Evolutionary conservation across 2,113 vertebrate species (phyloP).

Genomic region (Sakesphorus luctuosus): DNA sequence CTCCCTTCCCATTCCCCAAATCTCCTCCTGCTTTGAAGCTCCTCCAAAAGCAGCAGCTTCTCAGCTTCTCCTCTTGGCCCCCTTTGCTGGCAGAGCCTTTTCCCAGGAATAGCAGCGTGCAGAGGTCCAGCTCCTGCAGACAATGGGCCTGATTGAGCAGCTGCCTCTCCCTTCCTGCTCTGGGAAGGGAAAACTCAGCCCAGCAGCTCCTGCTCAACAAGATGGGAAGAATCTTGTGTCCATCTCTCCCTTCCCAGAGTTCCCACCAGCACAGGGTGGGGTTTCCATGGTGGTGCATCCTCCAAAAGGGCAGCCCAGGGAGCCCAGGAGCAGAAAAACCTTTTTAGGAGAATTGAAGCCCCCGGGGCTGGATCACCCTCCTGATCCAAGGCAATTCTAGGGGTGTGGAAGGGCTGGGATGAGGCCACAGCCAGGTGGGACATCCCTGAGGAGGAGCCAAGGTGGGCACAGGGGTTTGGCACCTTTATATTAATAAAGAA

Average conservation of each 20-base stretch:
- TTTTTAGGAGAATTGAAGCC: too few species aligned
- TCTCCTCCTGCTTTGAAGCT: not conserved
- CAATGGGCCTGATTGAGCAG: conserved; percentile 33
- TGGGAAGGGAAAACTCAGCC: not conserved
- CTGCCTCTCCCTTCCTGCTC: not conserved
- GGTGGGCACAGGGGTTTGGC: too few species aligned
- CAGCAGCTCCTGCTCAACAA: not conserved
- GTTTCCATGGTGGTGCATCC: fast-evolving
- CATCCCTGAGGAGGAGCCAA: too few species aligned
- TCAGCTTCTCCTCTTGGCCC: not conserved
- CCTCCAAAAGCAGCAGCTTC: not conserved
- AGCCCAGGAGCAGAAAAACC: too few species aligned
- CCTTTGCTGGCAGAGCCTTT: not conserved
- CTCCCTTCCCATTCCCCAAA: not conserved
- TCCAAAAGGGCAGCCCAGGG: not conserved
- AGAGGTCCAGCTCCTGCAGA: not conserved
- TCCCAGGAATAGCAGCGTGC: not conserved
- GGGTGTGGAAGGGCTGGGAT: too few species aligned
- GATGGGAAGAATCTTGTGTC: not conserved
- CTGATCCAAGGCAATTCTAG: too few species aligned
- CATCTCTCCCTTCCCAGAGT: fast-evolving
- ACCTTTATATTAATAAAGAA: too few species aligned
- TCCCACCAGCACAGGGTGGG: not conserved
- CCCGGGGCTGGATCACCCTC: too few species aligned
- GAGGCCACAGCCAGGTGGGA: too few species aligned